Conservation (phyloP, 53 echinoderm and acorn worm genomes). For the Echinarachnius parma region DNA sequence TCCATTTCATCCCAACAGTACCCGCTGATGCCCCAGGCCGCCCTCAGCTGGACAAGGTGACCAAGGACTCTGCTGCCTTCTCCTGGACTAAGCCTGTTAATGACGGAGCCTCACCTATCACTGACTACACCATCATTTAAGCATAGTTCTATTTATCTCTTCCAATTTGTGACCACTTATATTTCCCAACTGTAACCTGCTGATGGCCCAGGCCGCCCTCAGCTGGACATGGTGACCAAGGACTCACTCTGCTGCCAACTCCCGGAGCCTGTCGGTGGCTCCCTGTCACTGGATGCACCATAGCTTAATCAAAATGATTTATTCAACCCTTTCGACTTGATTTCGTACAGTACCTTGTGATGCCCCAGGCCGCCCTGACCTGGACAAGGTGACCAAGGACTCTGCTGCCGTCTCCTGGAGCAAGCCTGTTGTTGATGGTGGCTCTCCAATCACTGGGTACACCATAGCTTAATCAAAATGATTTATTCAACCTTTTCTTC, state of each 20-base stretch:
- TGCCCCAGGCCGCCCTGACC: conserved; percentile 70
- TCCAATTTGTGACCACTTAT: too few species aligned
- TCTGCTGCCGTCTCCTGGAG: conserved; percentile 81
- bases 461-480: too few species aligned
- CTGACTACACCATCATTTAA: conserved; percentile 78
- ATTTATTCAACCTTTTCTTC: neutral
- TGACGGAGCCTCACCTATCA: conserved; percentile 87
- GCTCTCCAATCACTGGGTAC: conserved; percentile 81
- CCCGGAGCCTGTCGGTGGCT: conserved; percentile 74
- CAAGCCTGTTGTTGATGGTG: conserved; percentile 82
- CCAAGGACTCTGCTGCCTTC: conserved; percentile 80
- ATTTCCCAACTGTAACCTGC: conserved; percentile 97
- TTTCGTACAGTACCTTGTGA: conserved; percentile 76
- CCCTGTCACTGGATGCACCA: conserved; percentile 77
- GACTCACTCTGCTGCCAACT: conserved; percentile 76
- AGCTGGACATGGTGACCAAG: conserved; percentile 86
- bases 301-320: too few species aligned
- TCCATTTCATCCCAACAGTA: too few species aligned
- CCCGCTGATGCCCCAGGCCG: conserved; percentile 93
- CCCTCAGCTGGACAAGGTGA: conserved; percentile 79
- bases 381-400: conserved; percentile 94
- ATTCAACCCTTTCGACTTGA: neutral
- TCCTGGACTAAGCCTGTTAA: conserved; percentile 85
- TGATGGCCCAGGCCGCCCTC: conserved; percentile 79
- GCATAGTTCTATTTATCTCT: too few species aligned